These are phyloP conservation scores for Volucella zonaria DNA, from an alignment of 2,888 invertebrate species.

Conservation along the genomic window DNA sequence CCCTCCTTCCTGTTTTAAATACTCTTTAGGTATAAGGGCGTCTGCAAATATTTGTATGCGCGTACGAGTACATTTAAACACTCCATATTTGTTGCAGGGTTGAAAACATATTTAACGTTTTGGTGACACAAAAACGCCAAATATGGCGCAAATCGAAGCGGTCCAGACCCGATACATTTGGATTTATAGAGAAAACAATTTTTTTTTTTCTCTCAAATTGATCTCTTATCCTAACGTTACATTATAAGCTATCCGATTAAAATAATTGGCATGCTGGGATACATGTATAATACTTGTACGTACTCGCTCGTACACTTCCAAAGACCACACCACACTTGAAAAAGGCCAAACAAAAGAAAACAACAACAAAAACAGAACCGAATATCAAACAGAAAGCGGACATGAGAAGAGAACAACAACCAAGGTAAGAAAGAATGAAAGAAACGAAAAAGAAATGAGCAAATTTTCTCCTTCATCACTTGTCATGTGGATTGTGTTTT, in stretches of 20 bases:
- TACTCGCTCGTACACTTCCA: neutral
- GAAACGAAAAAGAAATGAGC: neutral
- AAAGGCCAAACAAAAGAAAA: conserved; percentile 26
- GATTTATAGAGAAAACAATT: neutral
- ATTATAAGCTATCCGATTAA: too few species aligned
- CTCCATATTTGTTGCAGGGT: neutral
- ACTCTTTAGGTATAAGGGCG: conserved; percentile 32
- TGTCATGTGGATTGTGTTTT: conserved; percentile 39
- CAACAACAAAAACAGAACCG: conserved; percentile 42
- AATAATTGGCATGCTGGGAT: too few species aligned
- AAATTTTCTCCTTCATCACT: neutral
- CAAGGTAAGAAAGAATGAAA: conserved; percentile 8
- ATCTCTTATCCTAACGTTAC: too few species aligned
- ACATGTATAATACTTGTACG: too few species aligned
- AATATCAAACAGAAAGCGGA: too few species aligned
- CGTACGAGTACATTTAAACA: neutral
- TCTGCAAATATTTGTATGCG: conserved; percentile 17
- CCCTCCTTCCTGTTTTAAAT: conserved; percentile 31
- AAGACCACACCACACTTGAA: neutral
- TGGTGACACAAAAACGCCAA: conserved; percentile 19
- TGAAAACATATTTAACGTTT: conserved; percentile 7
- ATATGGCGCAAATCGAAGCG: neutral
- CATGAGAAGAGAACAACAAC: neutral
- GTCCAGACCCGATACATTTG: too few species aligned
- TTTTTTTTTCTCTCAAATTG: neutral